A percentile compares a stretch with the other conserved stretches of the same genome.
phyloP scores from a whole-genome alignment of 2,797 vertebrate species.

The Channa striata region DNA sequence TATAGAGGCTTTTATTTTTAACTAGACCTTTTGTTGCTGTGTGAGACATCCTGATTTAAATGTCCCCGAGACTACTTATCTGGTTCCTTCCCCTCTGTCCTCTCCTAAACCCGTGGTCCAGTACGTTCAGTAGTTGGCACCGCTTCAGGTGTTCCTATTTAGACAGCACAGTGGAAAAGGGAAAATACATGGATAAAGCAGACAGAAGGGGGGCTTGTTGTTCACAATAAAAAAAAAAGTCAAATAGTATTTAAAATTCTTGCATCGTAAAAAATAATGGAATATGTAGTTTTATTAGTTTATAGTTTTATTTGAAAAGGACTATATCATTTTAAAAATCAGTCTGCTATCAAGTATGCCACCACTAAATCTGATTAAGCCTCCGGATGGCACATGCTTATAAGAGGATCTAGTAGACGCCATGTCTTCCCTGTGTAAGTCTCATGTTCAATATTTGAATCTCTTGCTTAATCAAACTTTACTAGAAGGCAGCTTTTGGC shows the following conservation, averaged over 20 bases:
- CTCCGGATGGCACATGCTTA: not conserved
- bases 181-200: constrained; percentile 67
- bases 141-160: constrained; percentile 59
- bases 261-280: not conserved
- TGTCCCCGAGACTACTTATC: constrained; percentile 11
- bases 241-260: constrained; percentile 1
- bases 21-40: not conserved
- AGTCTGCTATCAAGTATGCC: not conserved
- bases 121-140: constrained; percentile 27
- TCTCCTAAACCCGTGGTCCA: constrained; percentile 11
- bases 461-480: not conserved
- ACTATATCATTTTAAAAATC: not conserved
- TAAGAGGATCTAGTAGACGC: not conserved
- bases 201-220: constrained; percentile 54
- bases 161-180: constrained; percentile 42
- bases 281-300: too few species aligned
- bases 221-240: constrained; percentile 20
- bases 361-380: not conserved
- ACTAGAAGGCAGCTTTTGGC: too few species aligned
- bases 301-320: too few species aligned
- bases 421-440: not conserved
- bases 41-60: constrained; percentile 52
- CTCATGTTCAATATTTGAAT: not conserved
- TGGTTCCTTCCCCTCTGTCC: constrained; percentile 44
- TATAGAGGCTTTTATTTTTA: not conserved